Evolutionary conservation across 2,797 vertebrate genomes (phyloP), one percentile per base, ranked within the genome.

Genomic region (Tadarida brasiliensis): DNA sequence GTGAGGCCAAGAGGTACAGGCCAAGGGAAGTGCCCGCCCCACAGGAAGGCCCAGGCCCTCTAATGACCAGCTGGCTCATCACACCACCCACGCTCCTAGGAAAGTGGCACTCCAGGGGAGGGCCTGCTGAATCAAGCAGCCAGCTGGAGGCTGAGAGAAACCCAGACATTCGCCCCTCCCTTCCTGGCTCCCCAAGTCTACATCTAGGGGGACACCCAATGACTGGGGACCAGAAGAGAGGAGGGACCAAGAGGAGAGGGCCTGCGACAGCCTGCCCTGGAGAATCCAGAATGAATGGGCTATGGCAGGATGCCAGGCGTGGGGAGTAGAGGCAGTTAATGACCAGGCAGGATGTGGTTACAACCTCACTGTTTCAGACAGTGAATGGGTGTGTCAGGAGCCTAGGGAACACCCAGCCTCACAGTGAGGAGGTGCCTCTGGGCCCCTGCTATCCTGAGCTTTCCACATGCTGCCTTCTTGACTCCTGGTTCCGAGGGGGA

Each of bases 21-120:
- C 90, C 59, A 59, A 68, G 67, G 54, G 3, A 16, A 59, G 56
- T 1, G 28, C 20, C 44, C 30, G 11, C 30, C 49, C 92, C 88
- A 90, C 93, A 94, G 90, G 90, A 97, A 96, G 80, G 94, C 78
- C 97, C 1, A 2, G 83, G 76, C 88, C 91, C 82, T 65, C 84
- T 88, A 95, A 96, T 88, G 87, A 97, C 94, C 57, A 11, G 88
- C 76, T 96, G 80, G 94, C 81, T 94, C 89, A 39, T 57, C 70
- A 16, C 16, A 5, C 88, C 89, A 95, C 35, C 94, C 78, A 93
- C 24, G 86, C 91, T 73, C 30, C 70, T 44, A 28, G 73, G 81
- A 85, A 82, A 93, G 90, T 10, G 44, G 56, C 80, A 78, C 54
- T 93, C 84, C 22, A 56, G 63, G 19, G 76, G 33, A 61, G 33